Evolutionary conservation across 2,797 vertebrate species (phyloP).

Genomic region (Macrochelys suwanniensis): DNA sequence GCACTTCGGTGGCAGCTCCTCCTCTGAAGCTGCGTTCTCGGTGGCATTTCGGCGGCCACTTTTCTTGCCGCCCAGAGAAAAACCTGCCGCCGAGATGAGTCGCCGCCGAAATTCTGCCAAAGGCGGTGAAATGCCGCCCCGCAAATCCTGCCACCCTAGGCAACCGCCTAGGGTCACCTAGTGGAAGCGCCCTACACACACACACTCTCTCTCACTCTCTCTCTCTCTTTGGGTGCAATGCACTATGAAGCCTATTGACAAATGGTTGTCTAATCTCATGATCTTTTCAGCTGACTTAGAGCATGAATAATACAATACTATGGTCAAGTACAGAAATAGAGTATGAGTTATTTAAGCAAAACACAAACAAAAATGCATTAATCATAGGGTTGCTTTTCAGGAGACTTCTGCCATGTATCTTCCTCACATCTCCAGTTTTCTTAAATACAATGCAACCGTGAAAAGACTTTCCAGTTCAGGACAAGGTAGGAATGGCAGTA

Average conservation of each 20-base stretch:
- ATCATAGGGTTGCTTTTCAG: background rate
- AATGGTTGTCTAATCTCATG: background rate
- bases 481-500: background rate
- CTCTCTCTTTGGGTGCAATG: background rate
- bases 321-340: background rate
- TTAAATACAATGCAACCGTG: background rate
- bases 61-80: too few relatives aligned
- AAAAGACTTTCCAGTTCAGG: background rate
- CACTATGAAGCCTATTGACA: background rate
- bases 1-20: too few relatives aligned
- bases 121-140: too few relatives aligned
- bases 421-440: background rate
- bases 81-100: too few relatives aligned
- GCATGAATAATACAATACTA: background rate
- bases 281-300: background rate
- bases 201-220: rapidly evolving
- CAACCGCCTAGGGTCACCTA: too few relatives aligned
- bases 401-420: background rate
- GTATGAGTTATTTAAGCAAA: background rate
- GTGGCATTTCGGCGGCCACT: too few relatives aligned
- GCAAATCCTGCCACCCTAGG: too few relatives aligned
- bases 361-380: background rate
- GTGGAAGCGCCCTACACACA: too few relatives aligned
- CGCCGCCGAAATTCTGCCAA: too few relatives aligned
- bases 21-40: too few relatives aligned